Evolutionary conservation across 2,797 vertebrate genomes (phyloP).

Genomic region (Hyperoplus immaculatus): DNA sequence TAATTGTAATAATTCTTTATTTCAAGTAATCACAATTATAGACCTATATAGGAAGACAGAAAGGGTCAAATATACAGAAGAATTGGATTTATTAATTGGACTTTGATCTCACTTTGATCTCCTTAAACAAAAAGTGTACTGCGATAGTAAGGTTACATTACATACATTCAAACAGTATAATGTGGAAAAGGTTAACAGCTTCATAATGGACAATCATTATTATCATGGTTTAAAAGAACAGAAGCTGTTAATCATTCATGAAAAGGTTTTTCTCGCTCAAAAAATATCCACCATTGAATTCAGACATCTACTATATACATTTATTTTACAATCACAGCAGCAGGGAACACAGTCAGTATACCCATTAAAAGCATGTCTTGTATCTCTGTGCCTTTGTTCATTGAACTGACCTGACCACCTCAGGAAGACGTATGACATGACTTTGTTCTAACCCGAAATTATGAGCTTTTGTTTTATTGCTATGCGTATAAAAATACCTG

Average conservation of each 20-base stretch:
- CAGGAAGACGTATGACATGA: conserved; percentile 9
- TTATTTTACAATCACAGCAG: conserved; percentile 65
- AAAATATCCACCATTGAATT: conserved; percentile 45
- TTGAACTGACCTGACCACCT: neutral
- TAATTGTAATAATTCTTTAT: conserved; percentile 40
- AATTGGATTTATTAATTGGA: conserved; percentile 26
- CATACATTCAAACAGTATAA: conserved; percentile 43
- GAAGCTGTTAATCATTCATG: conserved; percentile 41
- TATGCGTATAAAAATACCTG: neutral
- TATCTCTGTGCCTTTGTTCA: conserved; percentile 29
- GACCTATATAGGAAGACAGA: conserved; percentile 56
- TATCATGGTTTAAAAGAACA: neutral
- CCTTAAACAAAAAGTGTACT: conserved; percentile 34
- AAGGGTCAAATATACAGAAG: conserved; percentile 45
- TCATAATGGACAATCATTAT: conserved; percentile 22
- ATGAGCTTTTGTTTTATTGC: neutral
- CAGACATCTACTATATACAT: conserved; percentile 64
- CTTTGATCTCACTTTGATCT: conserved; percentile 4
- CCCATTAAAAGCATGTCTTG: conserved; percentile 25
- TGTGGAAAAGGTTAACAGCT: conserved; percentile 56
- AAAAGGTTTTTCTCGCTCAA: neutral
- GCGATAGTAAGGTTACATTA: conserved; percentile 43
- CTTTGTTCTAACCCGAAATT: conserved; percentile 4
- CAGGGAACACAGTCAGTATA: conserved; percentile 36
- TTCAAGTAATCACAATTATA: conserved; percentile 51